phyloP scores from a whole-genome alignment of 1,140 invertebrate species.

The Apocrypta bakeri region DNA sequence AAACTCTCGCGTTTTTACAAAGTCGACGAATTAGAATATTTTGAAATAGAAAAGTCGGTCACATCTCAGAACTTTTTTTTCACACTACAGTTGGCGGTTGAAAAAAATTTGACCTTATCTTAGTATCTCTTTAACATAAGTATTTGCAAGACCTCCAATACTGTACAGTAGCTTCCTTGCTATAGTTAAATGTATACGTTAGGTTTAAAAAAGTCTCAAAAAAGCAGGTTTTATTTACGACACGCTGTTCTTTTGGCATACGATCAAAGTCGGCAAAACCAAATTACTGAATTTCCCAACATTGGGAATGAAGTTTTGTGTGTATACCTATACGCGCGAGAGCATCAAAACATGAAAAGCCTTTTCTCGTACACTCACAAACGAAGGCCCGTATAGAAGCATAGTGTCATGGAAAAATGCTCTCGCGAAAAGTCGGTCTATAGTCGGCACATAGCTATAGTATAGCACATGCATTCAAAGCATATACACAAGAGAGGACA shows the following conservation, averaged over 20 bases:
- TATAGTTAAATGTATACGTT: background rate
- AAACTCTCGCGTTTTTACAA: conserved; percentile 10
- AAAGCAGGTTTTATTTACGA: conserved; percentile 34
- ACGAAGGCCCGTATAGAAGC: background rate
- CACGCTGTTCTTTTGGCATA: conserved; percentile 10
- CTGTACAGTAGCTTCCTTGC: background rate
- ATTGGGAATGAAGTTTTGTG: background rate
- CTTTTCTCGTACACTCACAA: conserved; percentile 22
- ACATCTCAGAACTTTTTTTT: background rate
- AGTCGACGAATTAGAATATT: background rate
- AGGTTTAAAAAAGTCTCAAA: background rate
- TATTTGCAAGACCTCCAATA: background rate
- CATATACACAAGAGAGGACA: background rate
- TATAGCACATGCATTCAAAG: background rate
- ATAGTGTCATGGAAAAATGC: background rate
- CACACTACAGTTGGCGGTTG: no score
- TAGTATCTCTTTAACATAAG: conserved; percentile 22
- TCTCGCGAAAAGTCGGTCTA: background rate
- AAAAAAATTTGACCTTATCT: background rate
- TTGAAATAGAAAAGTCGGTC: background rate
- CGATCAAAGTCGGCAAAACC: conserved; percentile 49
- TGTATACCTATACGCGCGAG: background rate
- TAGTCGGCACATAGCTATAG: background rate
- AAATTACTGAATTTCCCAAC: conserved; percentile 49
- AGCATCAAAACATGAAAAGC: conserved; percentile 39